These are phyloP conservation scores for Clusia tigrina DNA, from an alignment of 2,888 invertebrate genomes.

Conservation along the genomic window DNA sequence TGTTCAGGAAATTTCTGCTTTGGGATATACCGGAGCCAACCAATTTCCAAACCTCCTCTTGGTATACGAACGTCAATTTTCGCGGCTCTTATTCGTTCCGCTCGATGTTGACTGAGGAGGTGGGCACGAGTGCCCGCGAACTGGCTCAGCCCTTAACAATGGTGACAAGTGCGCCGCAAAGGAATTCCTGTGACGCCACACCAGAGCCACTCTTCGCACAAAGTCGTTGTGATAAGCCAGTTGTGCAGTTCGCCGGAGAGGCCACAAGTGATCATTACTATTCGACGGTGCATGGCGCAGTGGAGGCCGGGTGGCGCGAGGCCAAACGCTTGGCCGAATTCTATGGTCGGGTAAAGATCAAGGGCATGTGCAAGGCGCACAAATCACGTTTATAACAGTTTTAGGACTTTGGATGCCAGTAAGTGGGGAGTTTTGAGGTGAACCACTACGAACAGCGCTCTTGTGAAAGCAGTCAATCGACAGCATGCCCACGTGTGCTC, in stretches of 20 bases:
- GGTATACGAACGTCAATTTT: conserved; percentile 71
- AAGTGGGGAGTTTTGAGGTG: neutral
- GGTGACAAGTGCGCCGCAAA: conserved; percentile 63
- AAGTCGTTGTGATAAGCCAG: conserved; percentile 64
- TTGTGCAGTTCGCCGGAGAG: conserved; percentile 75
- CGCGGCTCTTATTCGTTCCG: conserved; percentile 75
- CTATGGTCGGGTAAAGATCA: conserved; percentile 44
- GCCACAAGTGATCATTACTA: conserved; percentile 74
- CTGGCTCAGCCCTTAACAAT: conserved; percentile 64
- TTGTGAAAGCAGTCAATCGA: neutral
- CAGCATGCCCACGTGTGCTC: too few species aligned
- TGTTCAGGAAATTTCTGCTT: conserved; percentile 58
- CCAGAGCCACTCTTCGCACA: conserved; percentile 37
- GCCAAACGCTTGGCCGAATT: conserved; percentile 69
- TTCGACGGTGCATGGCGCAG: conserved; percentile 77
- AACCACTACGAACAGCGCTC: neutral
- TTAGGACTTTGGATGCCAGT: conserved; percentile 42
- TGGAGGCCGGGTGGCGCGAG: conserved; percentile 77
- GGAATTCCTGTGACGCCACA: conserved; percentile 36
- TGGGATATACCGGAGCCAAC: conserved; percentile 58
- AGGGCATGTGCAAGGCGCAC: conserved; percentile 26
- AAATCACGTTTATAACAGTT: conserved; percentile 56
- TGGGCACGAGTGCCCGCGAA: conserved; percentile 67
- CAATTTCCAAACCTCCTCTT: conserved; percentile 67
- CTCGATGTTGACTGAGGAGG: conserved; percentile 68